phyloP scores from a whole-genome alignment of 2,888 invertebrate species.

The Tiliacea aurago region DNA sequence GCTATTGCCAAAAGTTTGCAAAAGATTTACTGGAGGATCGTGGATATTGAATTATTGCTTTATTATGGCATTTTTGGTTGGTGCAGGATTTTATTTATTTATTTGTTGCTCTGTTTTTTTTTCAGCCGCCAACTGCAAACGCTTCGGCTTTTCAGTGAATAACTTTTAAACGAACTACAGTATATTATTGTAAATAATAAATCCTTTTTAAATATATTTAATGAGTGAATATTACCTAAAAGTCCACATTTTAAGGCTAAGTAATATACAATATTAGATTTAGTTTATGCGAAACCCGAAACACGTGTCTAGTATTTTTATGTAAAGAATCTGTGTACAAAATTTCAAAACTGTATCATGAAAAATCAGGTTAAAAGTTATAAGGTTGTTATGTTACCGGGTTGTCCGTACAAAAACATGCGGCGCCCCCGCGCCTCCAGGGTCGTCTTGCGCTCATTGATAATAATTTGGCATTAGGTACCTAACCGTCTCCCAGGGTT shows the following conservation, averaged over 20 bases:
- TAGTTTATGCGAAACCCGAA: too few species aligned
- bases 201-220: background rate
- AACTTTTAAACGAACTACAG: background rate
- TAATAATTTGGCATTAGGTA: too few species aligned
- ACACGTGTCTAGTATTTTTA: too few species aligned
- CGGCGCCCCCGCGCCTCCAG: too few species aligned
- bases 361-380: too few species aligned
- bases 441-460: too few species aligned
- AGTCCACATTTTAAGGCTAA: background rate
- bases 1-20: constrained; percentile 79
- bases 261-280: too few species aligned
- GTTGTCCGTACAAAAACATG: too few species aligned
- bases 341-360: too few species aligned
- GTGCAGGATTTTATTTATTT: constrained; percentile 51
- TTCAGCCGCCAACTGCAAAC: constrained; percentile 8
- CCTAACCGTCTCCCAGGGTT: too few species aligned
- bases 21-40: constrained; percentile 76
- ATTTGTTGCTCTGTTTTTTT: constrained; percentile 40
- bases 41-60: constrained; percentile 73
- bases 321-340: too few species aligned
- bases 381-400: too few species aligned
- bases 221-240: background rate
- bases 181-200: background rate
- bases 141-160: background rate
- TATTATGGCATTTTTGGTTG: constrained; percentile 63